phyloP scores from a whole-genome alignment of 2,797 vertebrate species.

The Miichthys miiuy region DNA sequence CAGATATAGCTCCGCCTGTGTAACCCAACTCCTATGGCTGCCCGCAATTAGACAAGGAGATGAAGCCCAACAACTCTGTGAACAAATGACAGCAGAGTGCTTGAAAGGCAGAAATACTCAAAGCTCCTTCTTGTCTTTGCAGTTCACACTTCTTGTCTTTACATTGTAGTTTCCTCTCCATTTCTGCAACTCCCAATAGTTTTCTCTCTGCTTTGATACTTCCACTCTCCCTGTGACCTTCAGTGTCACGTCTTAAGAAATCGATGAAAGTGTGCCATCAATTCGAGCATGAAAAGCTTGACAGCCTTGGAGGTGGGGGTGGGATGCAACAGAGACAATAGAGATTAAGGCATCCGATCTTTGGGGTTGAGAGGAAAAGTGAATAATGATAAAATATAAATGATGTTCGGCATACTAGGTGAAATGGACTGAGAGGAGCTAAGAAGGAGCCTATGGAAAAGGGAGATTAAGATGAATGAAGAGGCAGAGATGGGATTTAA shows the following conservation, averaged over 20 bases:
- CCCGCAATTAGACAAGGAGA: conserved; percentile 68
- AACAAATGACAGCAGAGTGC: conserved; percentile 43
- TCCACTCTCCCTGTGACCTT: conserved; percentile 63
- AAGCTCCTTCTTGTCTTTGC: conserved; percentile 1
- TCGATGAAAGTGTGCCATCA: conserved; percentile 54
- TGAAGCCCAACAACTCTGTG: conserved; percentile 41
- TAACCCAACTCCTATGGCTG: conserved; percentile 71
- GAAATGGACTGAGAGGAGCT: conserved; percentile 43
- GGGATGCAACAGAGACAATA: conserved; percentile 20
- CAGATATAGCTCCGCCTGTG: conserved; percentile 76
- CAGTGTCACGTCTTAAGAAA: conserved; percentile 43
- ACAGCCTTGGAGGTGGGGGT: conserved; percentile 15
- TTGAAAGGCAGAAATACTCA: conserved; percentile 9
- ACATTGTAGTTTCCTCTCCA: not conserved
- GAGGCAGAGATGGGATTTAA: conserved; percentile 68
- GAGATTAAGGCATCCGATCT: conserved; percentile 17
- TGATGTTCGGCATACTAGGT: conserved; percentile 37
- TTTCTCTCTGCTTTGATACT: conserved; percentile 38
- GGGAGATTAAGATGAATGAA: conserved; percentile 67
- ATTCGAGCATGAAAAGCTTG: conserved; percentile 39
- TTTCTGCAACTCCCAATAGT: conserved; percentile 4
- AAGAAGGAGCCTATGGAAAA: conserved; percentile 51
- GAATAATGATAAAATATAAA: conserved; percentile 58
- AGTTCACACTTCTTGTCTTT: not conserved
- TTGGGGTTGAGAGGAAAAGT: conserved; percentile 35